Percentiles rank a stretch among this genome's conserved stretches.
These are phyloP conservation scores for Drosophila persimilis DNA, from an alignment of 1,140 invertebrate genomes.

Conservation along the genomic window DNA sequence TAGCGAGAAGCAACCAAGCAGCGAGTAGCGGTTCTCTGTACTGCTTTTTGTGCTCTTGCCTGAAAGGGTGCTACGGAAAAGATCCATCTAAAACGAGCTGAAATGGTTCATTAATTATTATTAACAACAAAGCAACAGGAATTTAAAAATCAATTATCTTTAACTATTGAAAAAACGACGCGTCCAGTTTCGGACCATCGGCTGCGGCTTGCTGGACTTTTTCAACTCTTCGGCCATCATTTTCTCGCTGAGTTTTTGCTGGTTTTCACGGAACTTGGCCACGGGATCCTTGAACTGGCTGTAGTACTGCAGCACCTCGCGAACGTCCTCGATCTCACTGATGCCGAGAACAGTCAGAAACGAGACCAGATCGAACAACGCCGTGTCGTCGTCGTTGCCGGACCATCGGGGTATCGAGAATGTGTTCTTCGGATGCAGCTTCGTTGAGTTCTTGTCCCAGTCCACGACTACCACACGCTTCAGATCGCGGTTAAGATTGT, in stretches of 20 bases:
- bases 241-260: conserved; percentile 88
- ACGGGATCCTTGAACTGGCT: conserved; percentile 96
- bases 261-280: conserved; percentile 94
- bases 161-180: conserved; percentile 57
- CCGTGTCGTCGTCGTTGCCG: conserved; percentile 95
- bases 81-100: too few species aligned
- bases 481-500: conserved; percentile 96
- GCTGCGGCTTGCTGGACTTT: conserved; percentile 53
- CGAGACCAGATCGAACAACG: conserved; percentile 94
- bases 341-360: conserved; percentile 94
- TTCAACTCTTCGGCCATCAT: conserved; percentile 85
- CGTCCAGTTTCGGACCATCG: conserved; percentile 73
- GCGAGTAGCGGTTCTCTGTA: too few species aligned
- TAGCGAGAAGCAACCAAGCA: too few species aligned
- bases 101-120: too few species aligned
- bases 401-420: conserved; percentile 95
- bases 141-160: conserved; percentile 2
- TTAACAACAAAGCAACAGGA: too few species aligned
- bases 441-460: conserved; percentile 94
- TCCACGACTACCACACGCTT: conserved; percentile 98
- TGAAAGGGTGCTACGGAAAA: too few species aligned
- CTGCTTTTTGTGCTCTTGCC: too few species aligned
- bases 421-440: conserved; percentile 95
- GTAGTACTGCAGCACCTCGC: conserved; percentile 96
- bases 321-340: conserved; percentile 95